These are phyloP conservation scores for Adelphocoris suturalis DNA, from an alignment of 2,888 invertebrate species.

Conservation along the genomic window DNA sequence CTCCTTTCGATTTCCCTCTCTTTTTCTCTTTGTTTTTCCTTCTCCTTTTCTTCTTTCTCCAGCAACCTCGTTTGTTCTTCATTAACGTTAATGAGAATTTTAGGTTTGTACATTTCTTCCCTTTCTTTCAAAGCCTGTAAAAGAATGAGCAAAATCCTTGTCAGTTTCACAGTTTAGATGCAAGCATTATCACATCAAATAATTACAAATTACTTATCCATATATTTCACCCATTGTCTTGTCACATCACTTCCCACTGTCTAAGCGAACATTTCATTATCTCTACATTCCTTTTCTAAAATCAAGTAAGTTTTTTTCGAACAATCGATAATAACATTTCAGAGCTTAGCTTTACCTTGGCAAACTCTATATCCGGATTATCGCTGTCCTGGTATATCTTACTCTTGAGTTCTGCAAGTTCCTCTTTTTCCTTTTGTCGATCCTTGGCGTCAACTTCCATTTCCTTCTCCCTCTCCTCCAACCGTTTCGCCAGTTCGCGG, in stretches of 20 bases:
- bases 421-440: slow-evolving; percentile 91
- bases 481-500: slow-evolving; percentile 92
- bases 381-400: slow-evolving; percentile 86
- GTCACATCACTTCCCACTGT: too few species aligned
- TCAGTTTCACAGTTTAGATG: too few species aligned
- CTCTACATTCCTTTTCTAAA: too few species aligned
- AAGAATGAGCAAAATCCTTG: slow-evolving; percentile 12
- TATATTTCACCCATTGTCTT: too few species aligned
- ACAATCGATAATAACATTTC: background rate
- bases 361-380: slow-evolving; percentile 84
- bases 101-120: slow-evolving; percentile 91
- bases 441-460: slow-evolving; percentile 95
- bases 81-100: slow-evolving; percentile 84
- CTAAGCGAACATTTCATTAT: too few species aligned
- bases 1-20: slow-evolving; percentile 79
- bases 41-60: slow-evolving; percentile 78
- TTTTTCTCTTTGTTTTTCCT: slow-evolving; percentile 80
- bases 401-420: slow-evolving; percentile 90
- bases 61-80: slow-evolving; percentile 79
- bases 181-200: too few species aligned
- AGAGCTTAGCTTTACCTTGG: slow-evolving; percentile 80
- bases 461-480: slow-evolving; percentile 95
- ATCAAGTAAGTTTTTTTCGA: too few species aligned
- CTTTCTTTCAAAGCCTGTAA: slow-evolving; percentile 84
- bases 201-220: too few species aligned